phyloP scores from a whole-genome alignment of 2,113 vertebrate species.

The Manacus vitellinus region DNA sequence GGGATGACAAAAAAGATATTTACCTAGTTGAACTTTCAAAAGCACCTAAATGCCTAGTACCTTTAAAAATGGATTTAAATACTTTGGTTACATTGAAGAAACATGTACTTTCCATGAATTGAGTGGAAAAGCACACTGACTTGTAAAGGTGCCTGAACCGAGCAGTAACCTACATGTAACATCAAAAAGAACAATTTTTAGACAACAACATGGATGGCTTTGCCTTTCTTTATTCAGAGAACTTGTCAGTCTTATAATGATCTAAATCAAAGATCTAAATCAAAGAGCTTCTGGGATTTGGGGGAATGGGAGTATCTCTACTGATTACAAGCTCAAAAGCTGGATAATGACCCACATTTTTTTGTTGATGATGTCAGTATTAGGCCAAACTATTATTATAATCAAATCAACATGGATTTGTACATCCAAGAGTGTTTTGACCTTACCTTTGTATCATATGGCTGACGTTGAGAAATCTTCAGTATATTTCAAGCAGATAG shows the following conservation, averaged over 20 bases:
- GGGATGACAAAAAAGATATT: not conserved
- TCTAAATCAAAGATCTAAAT: not conserved
- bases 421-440: not conserved
- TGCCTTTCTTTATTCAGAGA: not conserved
- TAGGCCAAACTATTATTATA: not conserved
- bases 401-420: not conserved
- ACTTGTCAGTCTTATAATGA: not conserved
- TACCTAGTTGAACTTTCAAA: not conserved
- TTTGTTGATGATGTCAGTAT: not conserved
- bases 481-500: not conserved
- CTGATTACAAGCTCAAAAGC: not conserved
- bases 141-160: not conserved
- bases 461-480: not conserved
- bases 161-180: not conserved
- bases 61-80: not conserved
- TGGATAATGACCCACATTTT: not conserved
- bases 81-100: not conserved
- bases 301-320: not conserved
- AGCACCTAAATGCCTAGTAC: not conserved
- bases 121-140: not conserved
- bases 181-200: not conserved
- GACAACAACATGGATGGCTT: not conserved
- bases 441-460: not conserved
- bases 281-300: not conserved
- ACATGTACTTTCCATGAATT: accelerated